phyloP scores from a whole-genome alignment of 1,140 invertebrate genomes.

The Trialeurodes vaporariorum region DNA sequence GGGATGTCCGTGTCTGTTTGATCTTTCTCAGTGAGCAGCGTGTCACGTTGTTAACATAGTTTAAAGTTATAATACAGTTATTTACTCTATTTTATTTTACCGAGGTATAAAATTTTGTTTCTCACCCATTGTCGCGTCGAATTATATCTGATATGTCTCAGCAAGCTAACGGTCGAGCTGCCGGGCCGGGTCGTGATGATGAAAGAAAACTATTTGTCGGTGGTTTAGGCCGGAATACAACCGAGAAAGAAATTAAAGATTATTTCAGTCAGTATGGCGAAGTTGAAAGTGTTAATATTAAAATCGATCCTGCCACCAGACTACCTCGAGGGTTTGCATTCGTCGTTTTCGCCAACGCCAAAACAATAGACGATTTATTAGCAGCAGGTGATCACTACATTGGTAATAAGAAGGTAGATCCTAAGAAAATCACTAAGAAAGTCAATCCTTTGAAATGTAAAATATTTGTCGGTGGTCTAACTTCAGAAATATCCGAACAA shows the following conservation, averaged over 20 bases:
- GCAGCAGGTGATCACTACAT: conserved; percentile 35
- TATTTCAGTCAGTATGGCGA: conserved; percentile 51
- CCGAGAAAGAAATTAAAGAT: conserved; percentile 43
- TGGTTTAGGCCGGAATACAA: conserved; percentile 38
- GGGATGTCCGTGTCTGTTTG: too few species aligned
- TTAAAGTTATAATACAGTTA: too few species aligned
- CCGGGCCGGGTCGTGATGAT: conserved; percentile 37
- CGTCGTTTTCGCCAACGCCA: conserved; percentile 49
- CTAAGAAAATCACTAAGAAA: conserved; percentile 48
- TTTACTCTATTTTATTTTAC: too few species aligned
- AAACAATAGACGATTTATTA: conserved; percentile 40
- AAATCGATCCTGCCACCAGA: conserved; percentile 50
- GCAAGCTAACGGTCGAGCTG: conserved; percentile 17
- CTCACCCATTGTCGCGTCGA: too few species aligned
- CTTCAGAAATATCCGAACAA: conserved; percentile 47
- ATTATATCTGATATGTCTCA: too few species aligned
- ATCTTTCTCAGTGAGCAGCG: too few species aligned
- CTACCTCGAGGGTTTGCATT: conserved; percentile 55
- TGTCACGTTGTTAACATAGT: too few species aligned
- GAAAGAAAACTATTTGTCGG: conserved; percentile 41
- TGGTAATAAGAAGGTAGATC: conserved; percentile 52
- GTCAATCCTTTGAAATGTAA: conserved; percentile 42
- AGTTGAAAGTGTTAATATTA: conserved; percentile 50
- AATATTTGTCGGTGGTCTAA: conserved; percentile 55
- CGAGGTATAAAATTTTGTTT: too few species aligned